These are phyloP conservation scores for Danio jaintianensis DNA, from an alignment of 2,797 vertebrate genomes.

Conservation along the genomic window DNA sequence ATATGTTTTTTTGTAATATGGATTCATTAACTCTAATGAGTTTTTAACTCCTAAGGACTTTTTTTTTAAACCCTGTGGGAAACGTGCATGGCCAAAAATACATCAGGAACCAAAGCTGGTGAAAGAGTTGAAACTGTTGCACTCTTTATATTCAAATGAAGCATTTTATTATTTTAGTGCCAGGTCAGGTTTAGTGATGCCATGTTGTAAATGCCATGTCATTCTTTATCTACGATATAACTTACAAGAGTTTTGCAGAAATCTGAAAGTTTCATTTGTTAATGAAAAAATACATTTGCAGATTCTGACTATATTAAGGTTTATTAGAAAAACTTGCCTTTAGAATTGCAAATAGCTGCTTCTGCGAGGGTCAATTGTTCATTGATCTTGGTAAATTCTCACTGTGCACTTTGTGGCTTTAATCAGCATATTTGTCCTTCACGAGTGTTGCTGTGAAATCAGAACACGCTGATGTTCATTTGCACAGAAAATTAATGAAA, in stretches of 20 bases:
- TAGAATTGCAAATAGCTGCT: conserved; percentile 39
- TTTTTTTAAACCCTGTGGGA: background rate
- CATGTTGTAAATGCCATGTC: background rate
- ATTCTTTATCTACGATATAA: background rate
- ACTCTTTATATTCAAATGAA: background rate
- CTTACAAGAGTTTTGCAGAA: background rate
- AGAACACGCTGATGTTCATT: conserved; percentile 23
- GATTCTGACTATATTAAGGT: background rate
- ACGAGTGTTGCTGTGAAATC: conserved; percentile 22
- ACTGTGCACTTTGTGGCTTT: conserved; percentile 43
- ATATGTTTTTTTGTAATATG: too few species aligned
- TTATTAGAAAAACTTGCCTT: conserved; percentile 12
- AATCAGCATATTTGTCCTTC: conserved; percentile 53
- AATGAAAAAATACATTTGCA: background rate
- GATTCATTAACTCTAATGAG: too few species aligned
- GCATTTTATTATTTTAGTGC: background rate
- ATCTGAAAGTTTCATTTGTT: background rate
- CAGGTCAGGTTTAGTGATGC: background rate
- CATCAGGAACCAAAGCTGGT: background rate
- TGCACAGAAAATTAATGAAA: conserved; percentile 41
- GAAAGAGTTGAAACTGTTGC: background rate
- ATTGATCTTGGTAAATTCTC: conserved; percentile 48
- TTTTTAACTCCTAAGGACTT: background rate
- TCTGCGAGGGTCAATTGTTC: conserved; percentile 40
- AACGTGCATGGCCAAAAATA: background rate